Evolutionary conservation across 2,113 vertebrate species (phyloP).

Genomic region (Ailuropoda melanoleuca): DNA sequence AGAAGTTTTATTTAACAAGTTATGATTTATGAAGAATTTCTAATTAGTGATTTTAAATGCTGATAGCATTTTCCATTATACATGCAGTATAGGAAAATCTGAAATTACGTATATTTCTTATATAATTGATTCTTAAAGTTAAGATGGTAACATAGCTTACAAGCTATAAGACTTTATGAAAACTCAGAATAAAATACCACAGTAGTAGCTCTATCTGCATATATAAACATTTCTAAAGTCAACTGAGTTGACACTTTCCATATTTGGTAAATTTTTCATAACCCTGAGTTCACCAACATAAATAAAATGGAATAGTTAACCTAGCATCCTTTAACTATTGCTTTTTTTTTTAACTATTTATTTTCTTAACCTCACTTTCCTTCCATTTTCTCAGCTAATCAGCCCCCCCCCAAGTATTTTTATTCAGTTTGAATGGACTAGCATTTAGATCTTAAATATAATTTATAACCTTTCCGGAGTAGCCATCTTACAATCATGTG

Average conservation of each 20-base stretch:
- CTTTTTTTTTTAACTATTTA: not conserved
- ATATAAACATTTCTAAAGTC: not conserved
- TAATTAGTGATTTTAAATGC: not conserved
- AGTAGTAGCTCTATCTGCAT: not conserved
- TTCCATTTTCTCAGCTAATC: slow-evolving; percentile 51
- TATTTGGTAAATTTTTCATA: not conserved
- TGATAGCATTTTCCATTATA: not conserved
- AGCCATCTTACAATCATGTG: slow-evolving; percentile 75
- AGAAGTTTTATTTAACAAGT: not conserved
- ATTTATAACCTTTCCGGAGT: slow-evolving; percentile 77
- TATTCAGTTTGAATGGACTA: slow-evolving; percentile 27
- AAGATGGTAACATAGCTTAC: not conserved
- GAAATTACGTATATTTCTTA: not conserved
- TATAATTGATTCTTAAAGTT: not conserved
- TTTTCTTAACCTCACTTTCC: slow-evolving; percentile 41
- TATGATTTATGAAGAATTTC: not conserved
- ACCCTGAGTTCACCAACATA: not conserved
- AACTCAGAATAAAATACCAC: not conserved
- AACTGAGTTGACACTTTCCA: not conserved
- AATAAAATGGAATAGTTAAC: not conserved
- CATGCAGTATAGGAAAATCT: not conserved
- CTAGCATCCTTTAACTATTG: not conserved
- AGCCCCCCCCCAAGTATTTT: not conserved
- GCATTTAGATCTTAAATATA: slow-evolving; percentile 70
- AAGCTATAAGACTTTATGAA: not conserved